Base-by-base conservation (phyloP, 1,140 invertebrate species). In the Aricia agestis region DNA sequence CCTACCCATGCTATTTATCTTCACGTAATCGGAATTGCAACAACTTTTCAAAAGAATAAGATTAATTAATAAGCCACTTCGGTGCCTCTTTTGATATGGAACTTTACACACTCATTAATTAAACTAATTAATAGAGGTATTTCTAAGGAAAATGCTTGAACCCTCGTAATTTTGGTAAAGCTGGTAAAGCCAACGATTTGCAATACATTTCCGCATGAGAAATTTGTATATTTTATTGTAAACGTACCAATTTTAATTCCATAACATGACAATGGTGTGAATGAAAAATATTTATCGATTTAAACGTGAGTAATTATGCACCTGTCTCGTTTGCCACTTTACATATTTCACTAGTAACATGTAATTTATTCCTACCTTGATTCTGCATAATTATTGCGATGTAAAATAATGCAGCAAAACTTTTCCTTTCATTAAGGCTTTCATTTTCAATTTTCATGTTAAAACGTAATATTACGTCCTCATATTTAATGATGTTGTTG, bases 261-360 rank as follows among this genome's bases (percentile, higher is more conserved):
- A 52, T 52, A 52, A 52, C 11, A 4, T 52, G 45, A 52, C 45
- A 52, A 11, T 52, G 45, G 10, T 52, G 45, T 52, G 9, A 52
- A 52, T 52, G 13, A 52, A 52, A 52, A 4, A 52, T 52, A 79
- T 66, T 74, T 82, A 70, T 18, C 58, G 41, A 61, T 18, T 13
- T 1, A 11, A 52, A 52, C 45, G 10, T 52, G 45, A 52, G 45
- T 52, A 52, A 52, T 52, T 52, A 52, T 52, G 45, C 45, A 52
- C 45, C 45, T 52, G 45, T 52, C 45, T 52, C 45, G 36, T 52
- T 13, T 9, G 45, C 10, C 13, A 52, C 11, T 52, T 15, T 1
- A 52, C 36, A 36, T n/a, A n/a, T n/a, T 36, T 36, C 6, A 36
- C 36, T 36, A 36, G 36, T 36, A 36, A 36, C 36, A 4, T 36